phyloP scores from a whole-genome alignment of 2,888 invertebrate genomes.

The Fragum fragum region DNA sequence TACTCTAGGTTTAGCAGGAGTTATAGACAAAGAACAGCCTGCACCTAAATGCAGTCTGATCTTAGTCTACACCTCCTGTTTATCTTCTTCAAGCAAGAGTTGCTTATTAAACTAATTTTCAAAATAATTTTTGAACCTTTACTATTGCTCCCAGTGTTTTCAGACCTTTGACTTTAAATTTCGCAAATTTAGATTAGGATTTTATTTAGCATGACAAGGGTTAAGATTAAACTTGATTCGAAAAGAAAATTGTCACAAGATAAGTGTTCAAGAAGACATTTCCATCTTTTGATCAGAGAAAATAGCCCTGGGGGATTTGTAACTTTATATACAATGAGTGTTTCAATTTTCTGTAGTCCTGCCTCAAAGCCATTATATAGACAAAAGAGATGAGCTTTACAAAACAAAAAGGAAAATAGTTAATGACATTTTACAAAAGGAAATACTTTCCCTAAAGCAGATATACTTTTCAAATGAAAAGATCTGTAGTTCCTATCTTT shows the following conservation, averaged over 20 bases:
- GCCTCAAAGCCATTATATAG: conserved; percentile 6
- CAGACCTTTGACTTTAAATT: too few relatives aligned
- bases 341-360: background rate
- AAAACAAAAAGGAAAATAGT: background rate
- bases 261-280: background rate
- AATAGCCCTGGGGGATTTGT: background rate
- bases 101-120: too few relatives aligned
- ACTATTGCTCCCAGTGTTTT: too few relatives aligned
- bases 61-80: too few relatives aligned
- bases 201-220: too few relatives aligned
- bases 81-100: too few relatives aligned
- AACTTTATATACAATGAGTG: conserved; percentile 4
- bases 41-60: too few relatives aligned
- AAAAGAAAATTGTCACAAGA: background rate
- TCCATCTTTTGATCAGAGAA: conserved; percentile 2
- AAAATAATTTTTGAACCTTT: too few relatives aligned
- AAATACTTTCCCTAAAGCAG: background rate
- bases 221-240: too few relatives aligned
- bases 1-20: too few relatives aligned
- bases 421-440: background rate
- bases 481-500: background rate
- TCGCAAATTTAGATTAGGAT: too few relatives aligned
- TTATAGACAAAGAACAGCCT: too few relatives aligned
- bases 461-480: background rate
- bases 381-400: background rate